Evolutionary conservation across 2,113 vertebrate genomes (phyloP), one percentile per base, ranked within the genome.

Genomic region (Rhynchomys soricoides): DNA sequence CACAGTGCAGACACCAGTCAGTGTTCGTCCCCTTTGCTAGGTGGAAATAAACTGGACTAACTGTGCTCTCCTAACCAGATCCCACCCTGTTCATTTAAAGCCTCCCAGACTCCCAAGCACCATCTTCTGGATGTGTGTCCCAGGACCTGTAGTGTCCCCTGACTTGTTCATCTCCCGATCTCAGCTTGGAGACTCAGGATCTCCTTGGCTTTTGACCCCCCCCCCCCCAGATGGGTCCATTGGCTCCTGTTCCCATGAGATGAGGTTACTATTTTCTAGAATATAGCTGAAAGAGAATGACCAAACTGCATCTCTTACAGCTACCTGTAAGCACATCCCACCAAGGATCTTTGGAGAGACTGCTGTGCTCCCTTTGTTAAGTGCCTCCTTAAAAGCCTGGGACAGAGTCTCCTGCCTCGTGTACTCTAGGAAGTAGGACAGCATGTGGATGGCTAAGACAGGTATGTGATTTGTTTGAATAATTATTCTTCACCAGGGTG

Each of bases 331-430:
- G 57, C 21, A 29, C 31, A 9, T 96, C 68, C 73, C 17, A 34
- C 6, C 3, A 50, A 26, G 66, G n/a, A 73, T 93, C 91, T 86
- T 91, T n/a, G 87, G 37, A 79, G 79, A 91, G 59, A 55, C 37
- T 7, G 11, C 52, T 1, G 0, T 31, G 43, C 64, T 95, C 71
- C 68, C 79, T 48, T 71, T 74, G 59, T 79, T 83, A 92, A 94
- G 93, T 75, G 77, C 57, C 73, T 90, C 37, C 2, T 97, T 94
- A 91, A 91, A 95, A 95, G 93, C 50, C 43, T 4, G 81, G 57
- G 77, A 82, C 68, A 86, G 48, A 86, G 29, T 50, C 55, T 22
- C 59, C 64, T 82, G 66, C 75, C 62, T 77, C 45, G 3, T 26
- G 85, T 22, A 12, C 59, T 77, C 95, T 40, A 13, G 29, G n/a